Evolutionary conservation across 2,888 invertebrate genomes (phyloP).

Genomic region (Dolichomitus sp.): DNA sequence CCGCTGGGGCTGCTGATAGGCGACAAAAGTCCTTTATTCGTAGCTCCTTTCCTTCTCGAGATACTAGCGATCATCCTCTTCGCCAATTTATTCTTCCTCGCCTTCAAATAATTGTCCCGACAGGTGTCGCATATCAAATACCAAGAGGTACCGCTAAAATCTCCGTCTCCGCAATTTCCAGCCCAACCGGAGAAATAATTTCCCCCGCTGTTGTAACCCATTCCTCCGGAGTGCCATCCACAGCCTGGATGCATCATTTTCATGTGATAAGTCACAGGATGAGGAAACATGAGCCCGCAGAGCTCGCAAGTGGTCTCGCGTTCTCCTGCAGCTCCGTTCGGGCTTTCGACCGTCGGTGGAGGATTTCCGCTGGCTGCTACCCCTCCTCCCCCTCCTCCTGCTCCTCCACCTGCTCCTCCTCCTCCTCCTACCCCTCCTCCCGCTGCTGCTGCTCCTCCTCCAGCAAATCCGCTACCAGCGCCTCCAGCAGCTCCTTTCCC

Average conservation of each 20-base stretch:
- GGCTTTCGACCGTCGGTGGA: conserved; percentile 57
- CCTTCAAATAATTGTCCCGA: conserved; percentile 91
- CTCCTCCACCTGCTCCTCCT: conserved; percentile 59
- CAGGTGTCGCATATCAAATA: conserved; percentile 97
- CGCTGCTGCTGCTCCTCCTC: not conserved
- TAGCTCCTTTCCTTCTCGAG: conserved; percentile 76
- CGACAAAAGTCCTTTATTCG: conserved; percentile 77
- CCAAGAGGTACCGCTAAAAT: conserved; percentile 93
- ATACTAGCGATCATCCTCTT: conserved; percentile 81
- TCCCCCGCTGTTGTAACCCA: conserved; percentile 97
- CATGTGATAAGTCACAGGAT: conserved; percentile 97
- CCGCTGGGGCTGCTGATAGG: conserved; percentile 83
- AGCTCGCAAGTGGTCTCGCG: conserved; percentile 92
- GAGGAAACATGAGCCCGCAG: conserved; percentile 92
- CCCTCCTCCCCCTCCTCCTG: conserved; percentile 66
- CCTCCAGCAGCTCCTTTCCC: conserved; percentile 66
- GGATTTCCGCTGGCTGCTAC: conserved; percentile 55
- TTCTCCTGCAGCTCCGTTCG: conserved; percentile 73
- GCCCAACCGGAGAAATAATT: conserved; percentile 96
- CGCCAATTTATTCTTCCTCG: conserved; percentile 75
- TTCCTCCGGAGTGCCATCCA: conserved; percentile 93
- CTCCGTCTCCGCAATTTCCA: conserved; percentile 95
- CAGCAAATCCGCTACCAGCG: not conserved
- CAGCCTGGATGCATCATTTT: conserved; percentile 96
- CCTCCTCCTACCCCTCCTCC: conserved; percentile 64